Evolutionary conservation across 2,888 invertebrate genomes (phyloP).

Genomic region (Saturnia japonica): DNA sequence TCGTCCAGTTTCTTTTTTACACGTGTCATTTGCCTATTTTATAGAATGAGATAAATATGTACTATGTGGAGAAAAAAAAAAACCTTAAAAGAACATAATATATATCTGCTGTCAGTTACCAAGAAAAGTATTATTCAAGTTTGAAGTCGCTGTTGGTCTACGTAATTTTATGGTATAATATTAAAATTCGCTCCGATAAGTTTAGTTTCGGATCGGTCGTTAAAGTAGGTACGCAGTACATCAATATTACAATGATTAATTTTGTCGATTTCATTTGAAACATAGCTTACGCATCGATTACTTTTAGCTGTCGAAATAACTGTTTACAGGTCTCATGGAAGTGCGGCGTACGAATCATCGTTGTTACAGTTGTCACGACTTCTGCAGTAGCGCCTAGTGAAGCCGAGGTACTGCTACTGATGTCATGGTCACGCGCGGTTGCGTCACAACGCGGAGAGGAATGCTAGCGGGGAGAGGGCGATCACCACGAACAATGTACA

Average conservation of each 20-base stretch:
- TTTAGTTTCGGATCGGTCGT: too few species aligned
- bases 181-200: too few species aligned
- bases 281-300: slow-evolving; percentile 2
- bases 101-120: too few species aligned
- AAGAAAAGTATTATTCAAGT: too few species aligned
- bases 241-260: slow-evolving; percentile 19
- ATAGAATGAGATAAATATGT: background rate
- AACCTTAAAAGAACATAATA: too few species aligned
- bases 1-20: slow-evolving; percentile 5
- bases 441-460: slow-evolving; percentile 49
- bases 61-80: background rate
- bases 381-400: slow-evolving; percentile 44
- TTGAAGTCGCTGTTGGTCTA: too few species aligned
- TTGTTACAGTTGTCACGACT: background rate
- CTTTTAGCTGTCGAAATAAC: slow-evolving; percentile 13
- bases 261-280: slow-evolving; percentile 25
- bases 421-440: slow-evolving; percentile 74
- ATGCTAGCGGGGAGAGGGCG: slow-evolving; percentile 24
- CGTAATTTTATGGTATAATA: too few species aligned
- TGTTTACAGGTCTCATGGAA: slow-evolving; percentile 8
- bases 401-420: too few species aligned
- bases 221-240: background rate
- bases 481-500: slow-evolving; percentile 36
- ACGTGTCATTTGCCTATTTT: background rate
- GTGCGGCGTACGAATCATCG: slow-evolving; percentile 14